These are phyloP conservation scores for Paracentrotus lividus DNA, from an alignment of 53 echinoderm and acorn worm species.

Conservation along the genomic window DNA sequence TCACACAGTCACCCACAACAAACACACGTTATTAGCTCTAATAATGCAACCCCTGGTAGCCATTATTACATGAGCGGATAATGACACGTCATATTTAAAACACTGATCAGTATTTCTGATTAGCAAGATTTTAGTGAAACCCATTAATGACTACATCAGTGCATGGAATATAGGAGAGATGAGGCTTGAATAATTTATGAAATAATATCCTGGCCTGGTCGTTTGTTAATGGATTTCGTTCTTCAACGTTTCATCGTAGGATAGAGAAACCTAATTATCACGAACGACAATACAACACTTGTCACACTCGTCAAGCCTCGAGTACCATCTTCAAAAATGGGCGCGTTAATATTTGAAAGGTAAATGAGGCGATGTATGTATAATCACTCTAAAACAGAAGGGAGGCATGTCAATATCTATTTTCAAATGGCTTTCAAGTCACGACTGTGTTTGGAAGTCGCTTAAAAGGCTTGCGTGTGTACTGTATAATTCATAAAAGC, in stretches of 20 bases:
- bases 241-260: background rate
- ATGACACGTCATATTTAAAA: background rate
- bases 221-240: conserved; percentile 47
- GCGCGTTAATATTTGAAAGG: conserved; percentile 66
- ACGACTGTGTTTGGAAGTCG: background rate
- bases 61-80: background rate
- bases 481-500: conserved; percentile 5
- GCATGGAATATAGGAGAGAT: conserved; percentile 5
- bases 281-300: conserved; percentile 42
- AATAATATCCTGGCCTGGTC: conserved; percentile 43
- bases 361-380: conserved; percentile 59
- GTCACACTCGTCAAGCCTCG: conserved; percentile 44
- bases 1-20: background rate
- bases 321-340: conserved; percentile 41
- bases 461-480: conserved; percentile 37
- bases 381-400: conserved; percentile 42
- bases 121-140: conserved; percentile 23
- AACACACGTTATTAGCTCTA: background rate
- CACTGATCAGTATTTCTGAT: background rate
- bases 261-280: conserved; percentile 47
- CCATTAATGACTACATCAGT: background rate
- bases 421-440: conserved; percentile 41
- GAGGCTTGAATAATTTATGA: conserved; percentile 63
- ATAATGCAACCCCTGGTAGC: background rate
- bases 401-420: conserved; percentile 2